Conservation (phyloP, 2,797 vertebrate genomes). For the Poecilia gillii region DNA sequence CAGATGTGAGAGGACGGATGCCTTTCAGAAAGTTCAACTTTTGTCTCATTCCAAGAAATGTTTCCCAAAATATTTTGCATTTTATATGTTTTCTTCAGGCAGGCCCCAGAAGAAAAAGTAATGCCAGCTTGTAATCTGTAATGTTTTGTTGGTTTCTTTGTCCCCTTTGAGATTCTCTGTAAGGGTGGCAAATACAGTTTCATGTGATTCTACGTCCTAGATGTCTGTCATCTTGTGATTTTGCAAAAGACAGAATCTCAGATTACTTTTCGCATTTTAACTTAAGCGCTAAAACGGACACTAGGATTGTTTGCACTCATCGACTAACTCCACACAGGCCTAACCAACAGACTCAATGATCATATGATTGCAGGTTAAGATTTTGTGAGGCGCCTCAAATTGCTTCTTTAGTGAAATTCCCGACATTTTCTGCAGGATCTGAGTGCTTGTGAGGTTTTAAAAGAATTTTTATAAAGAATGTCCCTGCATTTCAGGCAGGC, state of each 20-base stretch:
- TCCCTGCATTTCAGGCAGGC: conserved; percentile 6
- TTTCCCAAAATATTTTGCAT: not conserved
- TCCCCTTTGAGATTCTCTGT: not conserved
- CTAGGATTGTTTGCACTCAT: not conserved
- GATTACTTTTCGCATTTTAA: not conserved
- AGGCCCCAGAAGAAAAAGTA: too few species aligned
- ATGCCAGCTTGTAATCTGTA: not conserved
- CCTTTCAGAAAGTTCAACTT: not conserved
- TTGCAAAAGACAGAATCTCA: not conserved
- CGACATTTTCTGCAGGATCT: conserved; percentile 68
- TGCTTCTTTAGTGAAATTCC: conserved; percentile 59
- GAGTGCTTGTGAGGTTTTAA: conserved; percentile 42
- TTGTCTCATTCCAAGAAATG: not conserved
- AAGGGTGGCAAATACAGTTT: not conserved
- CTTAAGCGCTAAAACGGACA: not conserved
- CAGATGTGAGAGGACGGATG: not conserved
- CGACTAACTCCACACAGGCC: conserved; percentile 17
- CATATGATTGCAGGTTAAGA: conserved; percentile 63
- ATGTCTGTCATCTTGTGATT: not conserved
- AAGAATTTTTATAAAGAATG: conserved; percentile 51
- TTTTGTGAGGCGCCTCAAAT: conserved; percentile 40
- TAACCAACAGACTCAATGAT: conserved; percentile 45
- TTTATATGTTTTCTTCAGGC: not conserved
- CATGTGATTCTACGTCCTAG: not conserved
- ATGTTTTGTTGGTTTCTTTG: not conserved